Evolutionary conservation across 2,888 invertebrate genomes (phyloP).

Genomic region (Endotricha flammealis): DNA sequence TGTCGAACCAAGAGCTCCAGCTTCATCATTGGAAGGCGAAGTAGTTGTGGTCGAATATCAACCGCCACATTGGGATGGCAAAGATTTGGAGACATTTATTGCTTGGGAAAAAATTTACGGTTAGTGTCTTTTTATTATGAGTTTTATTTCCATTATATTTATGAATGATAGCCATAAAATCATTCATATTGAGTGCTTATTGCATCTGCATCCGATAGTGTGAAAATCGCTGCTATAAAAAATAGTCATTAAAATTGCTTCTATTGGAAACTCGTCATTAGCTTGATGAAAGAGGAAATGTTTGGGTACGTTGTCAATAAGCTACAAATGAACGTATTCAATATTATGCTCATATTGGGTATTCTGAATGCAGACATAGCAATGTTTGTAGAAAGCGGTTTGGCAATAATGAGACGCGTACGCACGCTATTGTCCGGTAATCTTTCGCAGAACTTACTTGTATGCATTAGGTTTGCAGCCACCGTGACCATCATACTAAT

Average conservation of each 20-base stretch:
- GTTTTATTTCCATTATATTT: too few relatives aligned
- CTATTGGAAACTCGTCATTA: background rate
- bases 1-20: conserved; percentile 78
- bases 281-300: too few relatives aligned
- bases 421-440: conserved; percentile 68
- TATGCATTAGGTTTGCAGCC: conserved; percentile 53
- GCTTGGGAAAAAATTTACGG: conserved; percentile 74
- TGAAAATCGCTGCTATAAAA: too few relatives aligned
- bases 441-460: conserved; percentile 70
- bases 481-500: conserved; percentile 53
- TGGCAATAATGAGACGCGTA: conserved; percentile 65
- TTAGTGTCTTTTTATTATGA: conserved; percentile 26
- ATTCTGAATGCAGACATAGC: conserved; percentile 48
- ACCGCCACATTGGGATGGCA: conserved; percentile 74
- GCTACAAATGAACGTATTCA: conserved; percentile 28
- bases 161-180: too few relatives aligned
- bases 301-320: conserved; percentile 32
- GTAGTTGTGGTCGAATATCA: conserved; percentile 80
- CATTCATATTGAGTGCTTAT: too few relatives aligned
- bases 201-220: too few relatives aligned
- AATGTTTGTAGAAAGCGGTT: conserved; percentile 74
- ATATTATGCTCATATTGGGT: conserved; percentile 38
- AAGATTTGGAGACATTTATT: conserved; percentile 66
- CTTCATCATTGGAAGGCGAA: conserved; percentile 79
- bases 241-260: background rate